Base-by-base conservation (phyloP, 64 coral and sea anemone species). In the Dendronephthya gigantea region DNA sequence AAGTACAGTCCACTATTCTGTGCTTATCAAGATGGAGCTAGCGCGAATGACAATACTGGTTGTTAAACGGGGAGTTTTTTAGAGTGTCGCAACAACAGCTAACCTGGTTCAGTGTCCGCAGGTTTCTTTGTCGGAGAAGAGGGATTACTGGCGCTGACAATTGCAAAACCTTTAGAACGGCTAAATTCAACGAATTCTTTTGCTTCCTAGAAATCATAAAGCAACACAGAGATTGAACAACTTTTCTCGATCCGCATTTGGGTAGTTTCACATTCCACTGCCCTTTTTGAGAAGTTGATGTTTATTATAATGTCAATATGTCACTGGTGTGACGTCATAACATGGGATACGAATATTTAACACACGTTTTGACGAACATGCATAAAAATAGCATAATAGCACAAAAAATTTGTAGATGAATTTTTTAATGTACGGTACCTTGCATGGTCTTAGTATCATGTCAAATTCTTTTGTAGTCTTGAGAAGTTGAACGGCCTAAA, bases 391-490 rank as follows among this genome's bases (percentile, higher is more conserved):
- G n/a, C n/a, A n/a, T n/a, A n/a, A n/a, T n/a, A n/a, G n/a, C n/a
- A n/a, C n/a, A n/a, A n/a, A n/a, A n/a, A n/a, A n/a, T n/a, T n/a
- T n/a, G n/a, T n/a, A n/a, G n/a, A n/a, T n/a, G n/a, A n/a, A n/a
- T n/a, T n/a, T n/a, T n/a, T n/a, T 45, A 45, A 6, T 45, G 41
- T 45, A 4, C 4, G 11, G 11, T 62, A 79, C 72, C 72, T 79
- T 79, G 72, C 72, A 79, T 8, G 72, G 72, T 39, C 72, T 19
- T 33, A 79, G 72, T 35, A 79, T 29, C 72, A 79, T 79, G 36
- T 79, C 72, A 39, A 36, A 79, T 39, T 79, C 72, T 34, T 79
- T 79, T 33, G 72, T 79, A 36, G 72, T 35, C 72, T 79, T 79
- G 9, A 79, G 32, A 34, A 79, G 31, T 2, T 79, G 72, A 30